Evolutionary conservation across 1,140 invertebrate genomes (phyloP).

Genomic region (Hylaeus volcanicus): DNA sequence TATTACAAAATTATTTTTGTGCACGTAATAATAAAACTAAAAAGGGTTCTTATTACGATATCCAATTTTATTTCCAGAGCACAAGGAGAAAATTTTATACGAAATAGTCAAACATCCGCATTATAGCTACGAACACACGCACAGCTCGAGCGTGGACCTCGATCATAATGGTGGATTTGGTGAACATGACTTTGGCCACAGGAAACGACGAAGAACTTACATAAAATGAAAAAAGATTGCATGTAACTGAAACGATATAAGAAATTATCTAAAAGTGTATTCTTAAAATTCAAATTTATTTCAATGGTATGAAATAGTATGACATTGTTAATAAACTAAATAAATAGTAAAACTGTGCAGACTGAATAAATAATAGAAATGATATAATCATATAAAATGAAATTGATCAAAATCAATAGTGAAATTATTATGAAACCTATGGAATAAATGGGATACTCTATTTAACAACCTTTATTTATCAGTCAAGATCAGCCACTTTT

Average conservation of each 20-base stretch:
- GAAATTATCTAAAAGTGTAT: neutral
- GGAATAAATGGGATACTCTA: neutral
- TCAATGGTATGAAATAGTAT: neutral
- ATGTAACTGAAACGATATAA: neutral
- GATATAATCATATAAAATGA: no score
- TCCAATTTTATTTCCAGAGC: constrained; percentile 63
- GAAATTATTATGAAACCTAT: no score
- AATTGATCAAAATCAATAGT: no score
- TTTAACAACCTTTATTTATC: constrained; percentile 11
- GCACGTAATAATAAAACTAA: neutral
- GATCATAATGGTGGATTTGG: constrained; percentile 85
- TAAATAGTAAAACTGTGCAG: neutral
- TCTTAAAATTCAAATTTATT: constrained; percentile 1
- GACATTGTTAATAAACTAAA: neutral
- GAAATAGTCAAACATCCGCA: constrained; percentile 93
- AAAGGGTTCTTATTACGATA: neutral
- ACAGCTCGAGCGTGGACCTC: constrained; percentile 87
- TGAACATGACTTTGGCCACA: constrained; percentile 57
- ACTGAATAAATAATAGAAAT: no score
- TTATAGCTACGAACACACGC: constrained; percentile 87
- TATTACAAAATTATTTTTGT: no score
- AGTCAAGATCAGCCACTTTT: neutral
- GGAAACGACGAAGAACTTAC: constrained; percentile 9
- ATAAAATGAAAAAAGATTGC: no score
- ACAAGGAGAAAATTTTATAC: constrained; percentile 88